Evolutionary conservation across 2,113 vertebrate genomes (phyloP), one percentile per base, ranked within the genome.

Genomic region (Ancistrus triradiatus): DNA sequence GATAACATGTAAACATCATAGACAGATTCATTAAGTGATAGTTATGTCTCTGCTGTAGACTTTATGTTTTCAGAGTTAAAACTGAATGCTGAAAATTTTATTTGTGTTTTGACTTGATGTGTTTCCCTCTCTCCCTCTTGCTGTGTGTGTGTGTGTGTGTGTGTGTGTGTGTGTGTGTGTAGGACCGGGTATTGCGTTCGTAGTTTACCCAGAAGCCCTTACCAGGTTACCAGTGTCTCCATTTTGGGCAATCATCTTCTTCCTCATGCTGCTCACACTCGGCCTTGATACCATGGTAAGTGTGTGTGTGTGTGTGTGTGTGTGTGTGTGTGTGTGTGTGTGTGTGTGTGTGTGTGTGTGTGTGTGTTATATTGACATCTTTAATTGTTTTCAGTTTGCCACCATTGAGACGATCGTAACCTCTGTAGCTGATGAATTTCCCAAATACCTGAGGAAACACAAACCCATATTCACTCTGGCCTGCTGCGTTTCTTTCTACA

Each of bases 161-260:
- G 35, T 47, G 35, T 74, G 40, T 62, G 37, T 48, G 11, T 70
- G 43, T 62, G 38, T 76, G 18, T 69, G 19, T 63, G 11, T 48
- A 99, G 96, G 96, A 65, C 96, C 96, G 53, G 96, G 96, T 24
- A 98, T 99, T 74, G 96, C 95, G 0, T 99, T 99, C 0, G 96
- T 99, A 63, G 96, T 99, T 68, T 99, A 99, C 68, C 96, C 96
- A 0, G 96, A 99, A 84, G 96, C 96, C 65, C 87, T 99, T 73
- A 98, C 95, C 46, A 88, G 95, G 81, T 89, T 99, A 68, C 95
- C 95, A 0, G 86, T 97, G 40, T 98, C 96, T 79, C 96, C 95
- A 0, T 98, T 99, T 81, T 99, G 96, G 96, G 94, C 95, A 49
- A 96, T 99, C 74, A 98, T 99, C 78, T 99, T 99, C 83, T 99